Percentiles rank a stretch among this genome's conserved stretches.
Conservation (phyloP, 2,113 vertebrate genomes). For the Amphiprion ocellaris region DNA sequence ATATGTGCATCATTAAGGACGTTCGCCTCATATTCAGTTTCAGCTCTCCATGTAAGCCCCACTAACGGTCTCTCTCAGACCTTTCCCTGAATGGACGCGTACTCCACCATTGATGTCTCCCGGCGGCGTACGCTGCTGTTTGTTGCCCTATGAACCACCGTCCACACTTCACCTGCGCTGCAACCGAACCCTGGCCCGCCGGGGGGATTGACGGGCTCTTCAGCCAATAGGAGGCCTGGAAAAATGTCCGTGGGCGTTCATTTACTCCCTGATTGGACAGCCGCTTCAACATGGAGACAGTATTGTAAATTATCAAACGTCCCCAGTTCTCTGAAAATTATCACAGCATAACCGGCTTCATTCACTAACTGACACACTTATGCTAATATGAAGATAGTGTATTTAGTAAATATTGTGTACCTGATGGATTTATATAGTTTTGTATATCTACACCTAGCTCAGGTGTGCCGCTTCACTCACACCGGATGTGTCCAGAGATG, state of each 20-base stretch:
- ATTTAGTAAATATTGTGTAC: background rate
- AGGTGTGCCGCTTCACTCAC: background rate
- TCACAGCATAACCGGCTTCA: background rate
- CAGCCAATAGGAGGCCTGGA: slow-evolving; percentile 64
- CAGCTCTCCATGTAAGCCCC: slow-evolving; percentile 85
- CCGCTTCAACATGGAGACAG: background rate
- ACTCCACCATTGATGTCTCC: slow-evolving; percentile 80
- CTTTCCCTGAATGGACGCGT: slow-evolving; percentile 75
- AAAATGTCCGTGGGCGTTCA: background rate
- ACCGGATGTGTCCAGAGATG: background rate
- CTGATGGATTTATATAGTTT: background rate
- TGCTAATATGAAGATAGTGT: background rate
- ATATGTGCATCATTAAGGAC: slow-evolving; percentile 83
- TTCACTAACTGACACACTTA: slow-evolving; percentile 22
- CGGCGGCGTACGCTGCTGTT: slow-evolving; percentile 65
- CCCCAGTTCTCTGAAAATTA: background rate
- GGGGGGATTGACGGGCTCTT: slow-evolving; percentile 4
- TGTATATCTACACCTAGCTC: background rate
- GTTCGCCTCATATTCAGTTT: slow-evolving; percentile 76
- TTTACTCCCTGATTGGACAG: slow-evolving; percentile 18
- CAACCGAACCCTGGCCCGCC: slow-evolving; percentile 59
- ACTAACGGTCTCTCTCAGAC: slow-evolving; percentile 79
- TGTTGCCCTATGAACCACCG: slow-evolving; percentile 71
- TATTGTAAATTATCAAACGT: slow-evolving; percentile 15
- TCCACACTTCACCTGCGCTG: slow-evolving; percentile 72